Base-by-base conservation (phyloP, 1,140 invertebrate genomes). In the Phenacoccus solenopsis region DNA sequence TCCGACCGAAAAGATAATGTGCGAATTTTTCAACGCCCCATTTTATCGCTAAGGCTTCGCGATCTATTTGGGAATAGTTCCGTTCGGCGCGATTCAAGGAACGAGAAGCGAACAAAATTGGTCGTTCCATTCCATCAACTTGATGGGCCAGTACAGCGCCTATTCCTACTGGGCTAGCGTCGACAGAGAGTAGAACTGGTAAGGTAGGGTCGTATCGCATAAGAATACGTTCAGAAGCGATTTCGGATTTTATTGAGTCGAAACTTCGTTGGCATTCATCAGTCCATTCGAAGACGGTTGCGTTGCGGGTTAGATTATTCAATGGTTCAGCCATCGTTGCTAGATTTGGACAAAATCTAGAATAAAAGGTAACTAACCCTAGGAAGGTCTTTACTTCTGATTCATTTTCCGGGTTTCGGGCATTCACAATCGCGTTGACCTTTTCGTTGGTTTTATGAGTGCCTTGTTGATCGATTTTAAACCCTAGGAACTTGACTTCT, bases 81-180 rank as follows among this genome's bases (percentile, higher is more conserved):
- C 73, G 74, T 74, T 84, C 81, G 20, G 80, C 74, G 28, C 70
- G 25, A 20, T 73, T 75, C 20, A 85, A 70, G 0, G 76, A 77
- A 70, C 80, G 64, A 0, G 78, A 82, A 4, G 77, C 77, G 75
- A 79, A 83, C 4, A 77, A 77, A 25, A 84, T 78, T 1, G 80
- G 80, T 71, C 72, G 71, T 73, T 82, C 79, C 0, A 35, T 38
- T 16, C 75, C 77, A 73, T 81, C 75, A 22, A 76, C 73, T 0
- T 67, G 71, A 70, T 85, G 82, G 1, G 77, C 76, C 0, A 85
- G 70, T 7, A 82, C 77, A 1, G 77, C 78, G 0, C 82, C 81
- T 1, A 85, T 72, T 16, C 81, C 83, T 74, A 78, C 78, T 0
- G 76, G 72, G 28, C 77, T 80, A 16, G 81, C 81, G 76, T 85